Evolutionary conservation across 1,140 invertebrate genomes (phyloP).

Genomic region (Cylas formicarius): DNA sequence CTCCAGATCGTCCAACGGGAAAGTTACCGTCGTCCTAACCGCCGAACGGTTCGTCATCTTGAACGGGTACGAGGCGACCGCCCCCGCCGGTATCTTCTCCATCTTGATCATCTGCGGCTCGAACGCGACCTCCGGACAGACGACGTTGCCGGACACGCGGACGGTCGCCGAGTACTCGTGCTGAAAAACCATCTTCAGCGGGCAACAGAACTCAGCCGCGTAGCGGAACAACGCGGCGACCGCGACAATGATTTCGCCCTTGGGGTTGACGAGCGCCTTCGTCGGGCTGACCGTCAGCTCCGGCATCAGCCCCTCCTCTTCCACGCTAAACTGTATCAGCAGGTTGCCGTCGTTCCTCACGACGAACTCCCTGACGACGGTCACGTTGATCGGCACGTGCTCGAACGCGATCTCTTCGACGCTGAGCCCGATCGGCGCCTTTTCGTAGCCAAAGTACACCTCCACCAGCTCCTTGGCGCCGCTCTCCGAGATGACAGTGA

Average conservation of each 20-base stretch:
- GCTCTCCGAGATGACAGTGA: conserved; percentile 23
- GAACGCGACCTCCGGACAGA: conserved; percentile 14
- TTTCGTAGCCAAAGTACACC: conserved; percentile 12
- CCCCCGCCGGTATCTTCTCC: conserved; percentile 20
- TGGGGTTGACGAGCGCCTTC: conserved; percentile 11
- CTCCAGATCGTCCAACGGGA: conserved; percentile 16
- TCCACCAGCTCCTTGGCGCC: conserved; percentile 21
- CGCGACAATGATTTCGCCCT: conserved; percentile 16
- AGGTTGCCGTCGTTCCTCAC: conserved; percentile 20
- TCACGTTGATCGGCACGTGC: conserved; percentile 23
- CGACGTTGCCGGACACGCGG: conserved; percentile 18
- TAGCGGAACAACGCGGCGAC: conserved; percentile 9
- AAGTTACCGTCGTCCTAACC: conserved; percentile 8
- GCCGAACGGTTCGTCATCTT: conserved; percentile 14
- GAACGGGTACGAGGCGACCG: conserved; percentile 13
- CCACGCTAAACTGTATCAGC: conserved; percentile 10
- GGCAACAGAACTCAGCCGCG: conserved; percentile 11
- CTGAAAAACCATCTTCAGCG: conserved; percentile 13
- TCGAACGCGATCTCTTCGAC: conserved; percentile 14
- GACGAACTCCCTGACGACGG: conserved; percentile 13
- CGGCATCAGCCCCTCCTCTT: conserved; percentile 8
- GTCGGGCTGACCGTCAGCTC: conserved; percentile 19
- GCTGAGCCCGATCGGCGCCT: conserved; percentile 12
- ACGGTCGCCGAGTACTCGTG: conserved; percentile 14
- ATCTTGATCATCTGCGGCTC: conserved; percentile 23